phyloP scores from a whole-genome alignment of 2,888 invertebrate species.

The Cephus pulcher region DNA sequence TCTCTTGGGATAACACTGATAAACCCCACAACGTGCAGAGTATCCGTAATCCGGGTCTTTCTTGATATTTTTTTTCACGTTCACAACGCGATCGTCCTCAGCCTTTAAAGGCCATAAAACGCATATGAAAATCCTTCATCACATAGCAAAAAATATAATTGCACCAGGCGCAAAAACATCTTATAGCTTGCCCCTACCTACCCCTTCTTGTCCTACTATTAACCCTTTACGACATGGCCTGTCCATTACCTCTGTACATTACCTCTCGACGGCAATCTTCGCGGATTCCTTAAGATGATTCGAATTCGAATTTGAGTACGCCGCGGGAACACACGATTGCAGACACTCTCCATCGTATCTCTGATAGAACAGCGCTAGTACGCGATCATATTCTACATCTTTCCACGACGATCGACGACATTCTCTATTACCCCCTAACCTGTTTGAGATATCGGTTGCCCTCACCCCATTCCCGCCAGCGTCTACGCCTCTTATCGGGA shows the following conservation, averaged over 20 bases:
- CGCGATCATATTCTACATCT: not conserved
- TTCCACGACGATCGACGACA: not conserved
- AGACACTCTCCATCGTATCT: not conserved
- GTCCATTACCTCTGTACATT: not conserved
- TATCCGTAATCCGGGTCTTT: not conserved
- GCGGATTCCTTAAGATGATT: not conserved
- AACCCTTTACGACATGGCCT: not conserved
- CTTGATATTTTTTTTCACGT: not conserved
- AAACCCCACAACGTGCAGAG: not conserved
- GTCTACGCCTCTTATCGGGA: constrained; percentile 54
- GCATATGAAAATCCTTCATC: constrained; percentile 4
- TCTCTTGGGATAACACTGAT: not conserved
- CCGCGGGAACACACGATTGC: not conserved
- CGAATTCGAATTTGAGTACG: not conserved
- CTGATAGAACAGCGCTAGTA: not conserved
- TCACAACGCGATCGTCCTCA: not conserved
- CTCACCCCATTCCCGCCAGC: constrained; percentile 63
- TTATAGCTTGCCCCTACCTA: not conserved
- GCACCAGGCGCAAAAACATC: not conserved
- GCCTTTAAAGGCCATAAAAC: not conserved
- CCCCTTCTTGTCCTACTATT: not conserved
- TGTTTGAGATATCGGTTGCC: constrained; percentile 61
- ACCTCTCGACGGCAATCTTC: not conserved
- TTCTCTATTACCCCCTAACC: constrained; percentile 53
- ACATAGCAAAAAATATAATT: not conserved